Conservation (phyloP, 2,113 vertebrate species). For the Proterorhinus semilunaris region DNA sequence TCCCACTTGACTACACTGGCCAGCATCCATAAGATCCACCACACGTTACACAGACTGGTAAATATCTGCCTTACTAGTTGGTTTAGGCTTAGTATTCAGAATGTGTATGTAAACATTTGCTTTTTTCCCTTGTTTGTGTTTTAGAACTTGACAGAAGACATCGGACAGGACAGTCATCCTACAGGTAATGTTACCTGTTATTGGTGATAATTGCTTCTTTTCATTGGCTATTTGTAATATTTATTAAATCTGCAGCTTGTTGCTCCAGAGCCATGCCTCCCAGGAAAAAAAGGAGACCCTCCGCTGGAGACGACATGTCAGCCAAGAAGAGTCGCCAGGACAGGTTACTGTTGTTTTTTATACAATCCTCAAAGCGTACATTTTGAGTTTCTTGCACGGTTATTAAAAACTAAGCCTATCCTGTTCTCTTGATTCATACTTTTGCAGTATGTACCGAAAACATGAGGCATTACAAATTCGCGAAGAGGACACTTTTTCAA, state of each 20-base stretch:
- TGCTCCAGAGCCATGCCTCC: conserved; percentile 98
- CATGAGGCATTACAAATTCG: conserved; percentile 91
- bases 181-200: conserved; percentile 80
- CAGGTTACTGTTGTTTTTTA: conserved; percentile 72
- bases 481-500: conserved; percentile 93
- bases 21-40: conserved; percentile 99
- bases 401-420: neutral
- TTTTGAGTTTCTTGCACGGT: too few relatives aligned
- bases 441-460: conserved; percentile 91
- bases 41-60: conserved; percentile 99
- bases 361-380: too few relatives aligned
- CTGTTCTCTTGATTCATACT: conserved; percentile 3
- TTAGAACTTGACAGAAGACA: conserved; percentile 97
- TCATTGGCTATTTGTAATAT: neutral
- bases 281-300: conserved; percentile 99
- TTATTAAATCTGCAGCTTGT: conserved; percentile 79
- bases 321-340: conserved; percentile 98
- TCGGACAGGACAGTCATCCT: conserved; percentile 91
- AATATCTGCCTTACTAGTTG: conserved; percentile 60
- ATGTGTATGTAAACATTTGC: conserved; percentile 6
- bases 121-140: conserved; percentile 28
- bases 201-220: neutral
- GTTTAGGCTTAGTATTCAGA: conserved; percentile 23
- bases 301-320: conserved; percentile 92
- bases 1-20: conserved; percentile 98